phyloP scores from a whole-genome alignment of 2,888 invertebrate species.

The Operophtera brumata region DNA sequence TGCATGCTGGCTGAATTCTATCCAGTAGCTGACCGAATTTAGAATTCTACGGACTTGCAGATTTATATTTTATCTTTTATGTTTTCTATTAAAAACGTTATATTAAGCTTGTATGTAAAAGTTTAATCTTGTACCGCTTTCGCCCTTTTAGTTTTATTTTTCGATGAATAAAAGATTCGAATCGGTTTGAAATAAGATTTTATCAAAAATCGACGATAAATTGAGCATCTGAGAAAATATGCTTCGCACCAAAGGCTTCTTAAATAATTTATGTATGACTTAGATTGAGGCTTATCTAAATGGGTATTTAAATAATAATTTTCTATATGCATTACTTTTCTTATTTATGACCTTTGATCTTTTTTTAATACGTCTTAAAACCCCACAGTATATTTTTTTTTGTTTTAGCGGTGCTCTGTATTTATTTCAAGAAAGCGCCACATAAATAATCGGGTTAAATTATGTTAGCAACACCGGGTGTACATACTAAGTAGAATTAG shows the following conservation, averaged over 20 bases:
- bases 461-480: slow-evolving; percentile 24
- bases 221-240: background rate
- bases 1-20: slow-evolving; percentile 12
- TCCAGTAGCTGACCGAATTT: slow-evolving; percentile 1
- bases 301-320: no score
- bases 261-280: no score
- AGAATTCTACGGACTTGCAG: background rate
- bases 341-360: no score
- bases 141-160: slow-evolving; percentile 1
- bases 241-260: no score
- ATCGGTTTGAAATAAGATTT: background rate
- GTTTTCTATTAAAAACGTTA: slow-evolving; percentile 2
- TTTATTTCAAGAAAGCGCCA: no score
- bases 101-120: background rate
- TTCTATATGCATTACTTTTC: no score
- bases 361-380: no score
- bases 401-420: no score
- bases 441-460: no score
- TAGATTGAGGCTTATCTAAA: no score
- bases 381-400: no score
- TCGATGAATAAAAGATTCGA: slow-evolving; percentile 5
- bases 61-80: background rate
- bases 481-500: slow-evolving; percentile 34
- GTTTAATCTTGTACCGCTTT: background rate
- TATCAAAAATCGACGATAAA: background rate